Conservation (phyloP, 2,797 vertebrate species). For the Acropternis orthonyx region DNA sequence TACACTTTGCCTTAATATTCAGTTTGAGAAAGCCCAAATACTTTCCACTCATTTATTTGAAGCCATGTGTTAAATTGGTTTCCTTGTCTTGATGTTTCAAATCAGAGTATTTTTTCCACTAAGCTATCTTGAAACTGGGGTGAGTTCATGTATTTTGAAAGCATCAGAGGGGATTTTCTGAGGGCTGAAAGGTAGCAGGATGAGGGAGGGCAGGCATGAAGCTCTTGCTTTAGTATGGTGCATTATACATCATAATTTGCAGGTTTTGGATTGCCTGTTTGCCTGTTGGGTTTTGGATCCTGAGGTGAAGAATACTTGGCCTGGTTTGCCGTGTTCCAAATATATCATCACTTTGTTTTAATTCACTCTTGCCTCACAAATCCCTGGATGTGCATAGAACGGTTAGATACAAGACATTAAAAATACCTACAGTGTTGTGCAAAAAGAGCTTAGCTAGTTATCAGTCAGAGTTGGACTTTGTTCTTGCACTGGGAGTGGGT, state of each 20-base stretch:
- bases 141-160: background rate
- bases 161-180: background rate
- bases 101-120: background rate
- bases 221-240: background rate
- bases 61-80: background rate
- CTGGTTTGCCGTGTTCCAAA: background rate
- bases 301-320: background rate
- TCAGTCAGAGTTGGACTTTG: background rate
- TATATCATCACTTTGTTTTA: background rate
- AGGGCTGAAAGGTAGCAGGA: background rate
- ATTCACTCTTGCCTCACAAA: background rate
- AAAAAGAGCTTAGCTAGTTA: background rate
- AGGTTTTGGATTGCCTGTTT: background rate
- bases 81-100: background rate
- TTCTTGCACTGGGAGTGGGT: background rate
- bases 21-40: background rate
- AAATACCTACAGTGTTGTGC: background rate
- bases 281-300: background rate
- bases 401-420: background rate
- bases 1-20: fast-evolving
- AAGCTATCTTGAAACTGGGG: background rate
- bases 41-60: background rate
- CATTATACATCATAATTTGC: fast-evolving
- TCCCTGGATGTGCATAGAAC: background rate
- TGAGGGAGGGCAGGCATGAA: background rate